These are phyloP conservation scores for Leptobrachium ailaonicum DNA, from an alignment of 2,113 vertebrate genomes.

Conservation along the genomic window DNA sequence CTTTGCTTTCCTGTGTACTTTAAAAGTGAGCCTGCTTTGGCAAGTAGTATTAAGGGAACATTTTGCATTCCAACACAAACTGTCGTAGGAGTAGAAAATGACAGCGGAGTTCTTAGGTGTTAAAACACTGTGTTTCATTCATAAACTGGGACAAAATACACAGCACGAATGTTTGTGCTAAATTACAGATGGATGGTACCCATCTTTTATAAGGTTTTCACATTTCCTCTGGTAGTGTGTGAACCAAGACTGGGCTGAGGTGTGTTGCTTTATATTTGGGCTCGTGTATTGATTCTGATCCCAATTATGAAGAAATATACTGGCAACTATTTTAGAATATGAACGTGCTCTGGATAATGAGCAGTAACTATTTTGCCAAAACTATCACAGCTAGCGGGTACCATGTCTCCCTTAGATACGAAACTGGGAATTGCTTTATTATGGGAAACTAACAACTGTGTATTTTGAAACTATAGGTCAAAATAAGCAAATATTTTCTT, in stretches of 20 bases:
- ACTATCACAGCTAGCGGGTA: too few species aligned
- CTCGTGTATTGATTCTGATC: too few species aligned
- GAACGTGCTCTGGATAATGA: too few species aligned
- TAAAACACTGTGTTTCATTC: constrained; percentile 41
- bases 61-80: constrained; percentile 37
- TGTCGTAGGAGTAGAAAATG: constrained; percentile 19
- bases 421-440: too few species aligned
- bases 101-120: constrained; percentile 23
- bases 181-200: background rate
- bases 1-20: constrained; percentile 4
- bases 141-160: constrained; percentile 13
- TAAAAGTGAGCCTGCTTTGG: constrained; percentile 13
- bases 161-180: constrained; percentile 1
- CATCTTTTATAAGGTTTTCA: constrained; percentile 20
- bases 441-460: too few species aligned
- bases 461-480: too few species aligned
- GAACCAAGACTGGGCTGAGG: constrained; percentile 10
- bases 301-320: too few species aligned
- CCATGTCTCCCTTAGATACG: too few species aligned
- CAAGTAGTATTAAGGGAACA: constrained; percentile 18
- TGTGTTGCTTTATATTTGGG: background rate
- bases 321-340: too few species aligned
- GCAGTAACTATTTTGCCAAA: too few species aligned
- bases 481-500: too few species aligned
- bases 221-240: constrained; percentile 15